Evolutionary conservation across 2,797 vertebrate species (phyloP), one percentile per base, ranked within the genome.

Genomic region (Calcarius lapponicus): DNA sequence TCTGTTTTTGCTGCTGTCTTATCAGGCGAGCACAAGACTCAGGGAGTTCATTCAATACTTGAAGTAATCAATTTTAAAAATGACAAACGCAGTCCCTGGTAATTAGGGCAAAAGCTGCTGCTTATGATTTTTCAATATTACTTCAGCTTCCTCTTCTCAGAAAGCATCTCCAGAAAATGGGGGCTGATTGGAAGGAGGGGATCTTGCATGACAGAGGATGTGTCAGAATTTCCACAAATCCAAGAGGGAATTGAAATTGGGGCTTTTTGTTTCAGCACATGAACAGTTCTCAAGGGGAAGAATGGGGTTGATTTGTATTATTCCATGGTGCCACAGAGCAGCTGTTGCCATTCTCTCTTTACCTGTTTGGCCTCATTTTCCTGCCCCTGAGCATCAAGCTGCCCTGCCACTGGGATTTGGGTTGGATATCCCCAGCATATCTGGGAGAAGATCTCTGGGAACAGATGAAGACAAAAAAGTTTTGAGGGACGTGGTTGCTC

Each of bases 241-340:
- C 79, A 45, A 90, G 92, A 4, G 21, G 96, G 97, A 97, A 97
- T 95, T 95, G 88, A 91, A 97, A 98, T 98, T 90, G 96, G 69
- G 1, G 16, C 70, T 93, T 51, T 97, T 98, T 98, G 97, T 98
- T 92, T 97, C 45, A 54, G 94, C 81, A 45, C 74, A 16, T 72
- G 88, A 38, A 88, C 93, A n/a, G 69, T 80, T 94, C 88, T 57
- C 73, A 11, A 64, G 73, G 38, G 82, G 40, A 97, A 97, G 96
- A 98, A 97, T 93, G 72, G 96, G 17, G 53, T 25, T 98, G 97
- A 97, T 98, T 98, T 93, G 22, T 80, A 97, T 98, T 98, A 91
- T 42, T 78, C 32, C 69, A 20, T 45, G 80, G 51, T 67, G 32
- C 91, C 86, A 85, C 12, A 25, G 34, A 86, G 89, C 97, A 98